Evolutionary conservation across 2,113 vertebrate genomes (phyloP).

Genomic region (Falcunculus frontatus): DNA sequence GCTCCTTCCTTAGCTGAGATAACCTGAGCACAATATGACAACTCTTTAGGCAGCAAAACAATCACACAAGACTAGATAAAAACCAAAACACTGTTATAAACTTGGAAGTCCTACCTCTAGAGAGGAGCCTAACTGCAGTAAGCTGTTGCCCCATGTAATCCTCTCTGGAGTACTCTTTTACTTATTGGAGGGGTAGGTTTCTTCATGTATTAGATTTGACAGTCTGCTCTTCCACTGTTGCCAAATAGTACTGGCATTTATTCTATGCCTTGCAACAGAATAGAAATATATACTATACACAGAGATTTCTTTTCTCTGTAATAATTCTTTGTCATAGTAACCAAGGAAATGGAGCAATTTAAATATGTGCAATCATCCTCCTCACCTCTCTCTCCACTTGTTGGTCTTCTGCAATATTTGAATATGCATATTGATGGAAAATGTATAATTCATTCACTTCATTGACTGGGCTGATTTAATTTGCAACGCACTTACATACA

Average conservation of each 20-base stretch:
- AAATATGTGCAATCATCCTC: constrained; percentile 12
- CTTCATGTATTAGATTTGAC: not conserved
- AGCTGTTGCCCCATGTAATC: not conserved
- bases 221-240: not conserved
- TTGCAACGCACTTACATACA: constrained; percentile 36
- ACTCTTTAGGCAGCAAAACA: not conserved
- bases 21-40: not conserved
- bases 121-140: not conserved
- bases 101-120: not conserved
- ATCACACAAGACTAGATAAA: not conserved
- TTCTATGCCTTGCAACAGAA: not conserved
- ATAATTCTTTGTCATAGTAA: constrained; percentile 15
- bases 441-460: constrained; percentile 13
- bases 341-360: constrained; percentile 41
- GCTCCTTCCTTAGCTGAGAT: not conserved
- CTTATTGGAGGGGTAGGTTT: not conserved
- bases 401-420: constrained; percentile 54
- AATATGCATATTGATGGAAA: constrained; percentile 53
- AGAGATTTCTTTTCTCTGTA: constrained; percentile 15
- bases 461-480: constrained; percentile 46
- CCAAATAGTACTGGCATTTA: not conserved
- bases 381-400: not conserved
- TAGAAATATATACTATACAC: not conserved
- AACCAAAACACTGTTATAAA: not conserved
- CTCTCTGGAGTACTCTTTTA: not conserved